Base-by-base conservation (phyloP, 2,797 vertebrate genomes). In the Pseudochaenichthys georgianus region DNA sequence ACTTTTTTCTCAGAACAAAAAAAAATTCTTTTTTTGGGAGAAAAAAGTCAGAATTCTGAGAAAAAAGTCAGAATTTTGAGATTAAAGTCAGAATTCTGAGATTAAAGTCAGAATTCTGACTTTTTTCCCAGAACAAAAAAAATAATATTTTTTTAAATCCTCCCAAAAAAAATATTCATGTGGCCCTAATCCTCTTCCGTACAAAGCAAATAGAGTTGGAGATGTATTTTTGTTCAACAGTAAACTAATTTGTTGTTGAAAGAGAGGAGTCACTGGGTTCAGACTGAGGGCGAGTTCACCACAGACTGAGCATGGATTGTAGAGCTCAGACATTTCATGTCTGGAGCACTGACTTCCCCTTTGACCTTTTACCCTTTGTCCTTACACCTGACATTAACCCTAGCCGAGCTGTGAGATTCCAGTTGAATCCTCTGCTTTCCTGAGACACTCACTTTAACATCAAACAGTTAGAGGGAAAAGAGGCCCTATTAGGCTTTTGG, bases 301-400 rank as follows among this genome's bases (percentile, higher is more conserved):
- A 1, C 38, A 61, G 46, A 54, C 64, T 54, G 60, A 52, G 52
- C 17, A 10, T 23, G 13, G 19, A 43, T 23, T 64, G 19, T 76
- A 28, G 31, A 42, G 38, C 17, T 48, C 74, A 41, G 52, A 51
- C 45, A 45, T 58, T 41, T 53, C 48, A 66, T 60, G 58, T 63
- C 50, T 81, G 64, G 21, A 51, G 58, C 23, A 13, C 17, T 16
- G 57, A 62, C 28, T 17, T 17, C 17, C 38, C 28, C 45, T 13
- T 3, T 46, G 60, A 71, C 75, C 67, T 65, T 50, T 62, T 45
- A 19, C 3, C 52, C 54, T 64, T 53, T 47, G 61, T 59, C 43
- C 62, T 61, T 34, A 58, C 52, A 52, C 9, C 46, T 28, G 15
- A 43, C 47, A 11, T n/a, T 34, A 11, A 63, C 42, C 28, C 0